These are phyloP conservation scores for Neopipo cinnamomea DNA, from an alignment of 2,113 vertebrate species.

Conservation along the genomic window DNA sequence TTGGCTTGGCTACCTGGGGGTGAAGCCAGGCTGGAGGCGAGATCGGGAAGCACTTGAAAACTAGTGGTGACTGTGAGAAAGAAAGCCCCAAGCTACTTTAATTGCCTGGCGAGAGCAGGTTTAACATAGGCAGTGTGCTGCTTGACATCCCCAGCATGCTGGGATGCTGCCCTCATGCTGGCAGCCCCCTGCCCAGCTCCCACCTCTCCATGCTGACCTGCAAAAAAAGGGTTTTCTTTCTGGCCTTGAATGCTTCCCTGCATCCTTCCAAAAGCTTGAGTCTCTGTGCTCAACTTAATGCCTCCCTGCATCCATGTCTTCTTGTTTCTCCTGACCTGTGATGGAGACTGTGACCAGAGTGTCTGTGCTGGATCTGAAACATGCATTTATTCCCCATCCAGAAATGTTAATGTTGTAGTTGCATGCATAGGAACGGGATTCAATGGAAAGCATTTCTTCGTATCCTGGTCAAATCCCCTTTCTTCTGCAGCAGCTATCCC, in stretches of 20 bases:
- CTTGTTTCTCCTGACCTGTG: not conserved
- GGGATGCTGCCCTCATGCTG: fast-evolving
- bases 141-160: not conserved
- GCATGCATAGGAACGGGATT: fast-evolving
- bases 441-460: not conserved
- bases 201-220: not conserved
- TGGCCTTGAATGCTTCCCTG: not conserved
- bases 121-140: not conserved
- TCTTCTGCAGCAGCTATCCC: not conserved
- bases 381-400: not conserved
- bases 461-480: not conserved
- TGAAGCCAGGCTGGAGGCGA: not conserved
- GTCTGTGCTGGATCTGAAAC: not conserved
- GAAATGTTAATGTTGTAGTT: not conserved
- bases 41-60: not conserved
- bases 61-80: not conserved
- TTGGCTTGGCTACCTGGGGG: not conserved
- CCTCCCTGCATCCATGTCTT: not conserved
- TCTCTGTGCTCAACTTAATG: fast-evolving
- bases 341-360: not conserved
- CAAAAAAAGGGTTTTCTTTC: not conserved
- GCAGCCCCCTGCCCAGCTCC: not conserved
- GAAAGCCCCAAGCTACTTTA: not conserved
- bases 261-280: not conserved
- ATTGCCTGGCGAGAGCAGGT: not conserved